Evolutionary conservation across 2,113 vertebrate genomes (phyloP).

Genomic region (Mus pahari): DNA sequence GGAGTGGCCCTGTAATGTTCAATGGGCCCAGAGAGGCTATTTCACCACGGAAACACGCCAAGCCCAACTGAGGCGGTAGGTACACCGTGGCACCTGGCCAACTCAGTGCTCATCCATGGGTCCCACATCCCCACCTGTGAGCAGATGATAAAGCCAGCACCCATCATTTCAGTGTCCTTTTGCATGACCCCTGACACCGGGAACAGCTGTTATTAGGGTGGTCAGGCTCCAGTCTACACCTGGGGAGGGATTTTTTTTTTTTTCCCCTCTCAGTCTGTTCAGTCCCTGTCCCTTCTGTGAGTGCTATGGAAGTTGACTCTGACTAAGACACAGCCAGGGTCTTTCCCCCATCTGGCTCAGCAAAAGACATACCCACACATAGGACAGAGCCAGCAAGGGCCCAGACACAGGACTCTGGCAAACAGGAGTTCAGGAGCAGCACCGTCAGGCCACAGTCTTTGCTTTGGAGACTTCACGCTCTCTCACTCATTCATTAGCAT

Average conservation of each 20-base stretch:
- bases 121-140: background rate
- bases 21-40: background rate
- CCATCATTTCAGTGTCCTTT: background rate
- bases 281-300: background rate
- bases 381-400: background rate
- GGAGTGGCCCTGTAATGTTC: background rate
- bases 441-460: background rate
- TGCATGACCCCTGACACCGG: background rate
- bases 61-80: background rate
- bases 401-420: background rate
- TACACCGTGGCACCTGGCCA: too few relatives aligned
- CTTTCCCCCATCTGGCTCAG: background rate
- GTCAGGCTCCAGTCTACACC: background rate
- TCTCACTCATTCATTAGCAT: background rate
- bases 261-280: background rate
- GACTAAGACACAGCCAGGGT: background rate
- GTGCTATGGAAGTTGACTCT: background rate
- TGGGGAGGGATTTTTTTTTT: background rate
- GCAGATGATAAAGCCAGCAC: background rate
- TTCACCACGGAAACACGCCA: background rate
- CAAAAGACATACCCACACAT: too few relatives aligned
- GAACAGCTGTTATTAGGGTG: background rate
- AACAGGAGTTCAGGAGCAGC: background rate
- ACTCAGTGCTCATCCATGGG: background rate
- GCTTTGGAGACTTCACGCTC: background rate